Conservation (phyloP, 2,113 vertebrate genomes). For the Raphicerus campestris region DNA sequence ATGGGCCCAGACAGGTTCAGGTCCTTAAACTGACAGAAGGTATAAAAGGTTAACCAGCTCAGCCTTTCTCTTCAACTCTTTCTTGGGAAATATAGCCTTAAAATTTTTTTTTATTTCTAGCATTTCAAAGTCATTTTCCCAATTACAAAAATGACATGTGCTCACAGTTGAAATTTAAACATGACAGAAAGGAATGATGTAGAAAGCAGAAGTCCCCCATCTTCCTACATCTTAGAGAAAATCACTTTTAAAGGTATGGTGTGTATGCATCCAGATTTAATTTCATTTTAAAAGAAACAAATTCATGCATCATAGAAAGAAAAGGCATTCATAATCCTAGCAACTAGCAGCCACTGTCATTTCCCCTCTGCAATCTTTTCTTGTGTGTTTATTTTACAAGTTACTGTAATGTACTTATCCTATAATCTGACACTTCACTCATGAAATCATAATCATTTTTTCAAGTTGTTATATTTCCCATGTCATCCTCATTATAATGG, state of each 20-base stretch:
- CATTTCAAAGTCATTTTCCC: neutral
- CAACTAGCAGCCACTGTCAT: neutral
- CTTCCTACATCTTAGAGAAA: neutral
- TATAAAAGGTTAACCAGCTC: neutral
- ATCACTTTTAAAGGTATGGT: neutral
- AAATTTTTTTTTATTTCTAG: constrained; percentile 13
- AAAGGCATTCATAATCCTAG: neutral
- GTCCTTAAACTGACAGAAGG: neutral
- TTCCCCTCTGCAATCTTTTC: neutral
- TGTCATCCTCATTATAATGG: neutral
- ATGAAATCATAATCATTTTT: neutral
- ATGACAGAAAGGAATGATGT: neutral
- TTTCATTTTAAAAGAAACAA: neutral
- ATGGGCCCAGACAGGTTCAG: neutral
- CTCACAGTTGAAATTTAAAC: constrained; percentile 44
- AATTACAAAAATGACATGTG: constrained; percentile 3
- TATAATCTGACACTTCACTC: neutral
- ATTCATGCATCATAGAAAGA: neutral
- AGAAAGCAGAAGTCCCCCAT: neutral
- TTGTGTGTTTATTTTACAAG: neutral
- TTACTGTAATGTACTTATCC: neutral
- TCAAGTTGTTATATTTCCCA: neutral
- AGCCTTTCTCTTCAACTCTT: neutral
- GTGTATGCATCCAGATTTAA: neutral
- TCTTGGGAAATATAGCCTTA: neutral